Percentiles rank a stretch among this genome's conserved stretches.
These are phyloP conservation scores for Oxycera nigricornis DNA, from an alignment of 2,888 invertebrate genomes.

Conservation along the genomic window DNA sequence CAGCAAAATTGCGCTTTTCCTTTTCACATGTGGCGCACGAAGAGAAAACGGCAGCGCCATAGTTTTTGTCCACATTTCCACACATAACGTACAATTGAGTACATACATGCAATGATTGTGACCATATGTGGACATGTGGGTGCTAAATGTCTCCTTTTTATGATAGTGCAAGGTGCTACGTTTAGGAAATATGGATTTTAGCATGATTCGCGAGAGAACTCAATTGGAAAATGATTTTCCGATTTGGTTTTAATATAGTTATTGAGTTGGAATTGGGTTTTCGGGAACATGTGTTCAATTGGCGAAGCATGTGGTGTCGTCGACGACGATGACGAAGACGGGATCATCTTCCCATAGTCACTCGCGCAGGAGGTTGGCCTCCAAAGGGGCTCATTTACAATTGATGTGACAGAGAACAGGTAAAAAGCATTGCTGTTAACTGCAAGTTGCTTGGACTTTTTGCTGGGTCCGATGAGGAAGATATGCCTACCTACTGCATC, in stretches of 20 bases:
- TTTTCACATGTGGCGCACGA: not conserved
- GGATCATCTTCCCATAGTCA: slow-evolving; percentile 21
- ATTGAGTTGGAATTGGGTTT: not conserved
- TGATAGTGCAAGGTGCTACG: slow-evolving; percentile 19
- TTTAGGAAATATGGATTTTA: not conserved
- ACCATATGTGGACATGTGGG: slow-evolving; percentile 41
- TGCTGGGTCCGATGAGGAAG: not conserved
- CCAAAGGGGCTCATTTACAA: slow-evolving; percentile 19
- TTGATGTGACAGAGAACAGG: slow-evolving; percentile 26
- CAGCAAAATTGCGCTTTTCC: slow-evolving; percentile 1
- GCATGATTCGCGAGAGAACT: slow-evolving; percentile 28
- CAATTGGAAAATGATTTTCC: slow-evolving; percentile 12
- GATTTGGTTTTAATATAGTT: not conserved
- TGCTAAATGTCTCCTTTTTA: slow-evolving; percentile 29
- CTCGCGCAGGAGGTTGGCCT: not conserved
- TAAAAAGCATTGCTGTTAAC: slow-evolving; percentile 1
- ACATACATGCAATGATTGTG: slow-evolving; percentile 18
- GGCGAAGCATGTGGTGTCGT: not conserved
- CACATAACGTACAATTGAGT: slow-evolving; percentile 2
- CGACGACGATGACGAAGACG: not conserved
- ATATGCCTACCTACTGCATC: not conserved
- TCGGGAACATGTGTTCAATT: slow-evolving; percentile 12
- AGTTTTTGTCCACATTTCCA: not conserved
- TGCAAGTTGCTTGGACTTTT: not conserved
- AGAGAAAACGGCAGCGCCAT: slow-evolving; percentile 9